A percentile compares a stretch with the other conserved stretches of the same genome.
Evolutionary conservation across 2,113 vertebrate genomes (phyloP).

Genomic region (Pelodiscus sinensis): DNA sequence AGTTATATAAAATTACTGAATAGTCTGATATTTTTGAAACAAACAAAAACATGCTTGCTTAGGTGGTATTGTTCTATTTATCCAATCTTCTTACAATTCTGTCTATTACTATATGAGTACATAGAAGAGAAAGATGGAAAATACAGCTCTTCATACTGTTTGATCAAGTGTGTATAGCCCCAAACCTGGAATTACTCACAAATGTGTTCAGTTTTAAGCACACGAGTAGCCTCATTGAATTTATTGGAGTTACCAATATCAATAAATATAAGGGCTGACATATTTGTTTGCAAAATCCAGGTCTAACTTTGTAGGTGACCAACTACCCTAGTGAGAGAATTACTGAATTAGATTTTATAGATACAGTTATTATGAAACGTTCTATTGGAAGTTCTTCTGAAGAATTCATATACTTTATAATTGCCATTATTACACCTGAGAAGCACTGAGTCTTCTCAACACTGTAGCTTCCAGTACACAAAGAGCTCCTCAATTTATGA

Average conservation of each 20-base stretch:
- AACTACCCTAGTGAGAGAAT: neutral
- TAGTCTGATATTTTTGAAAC: neutral
- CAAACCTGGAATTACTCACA: neutral
- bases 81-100: neutral
- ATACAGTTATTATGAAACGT: neutral
- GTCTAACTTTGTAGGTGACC: neutral
- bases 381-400: neutral
- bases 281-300: neutral
- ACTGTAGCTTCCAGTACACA: neutral
- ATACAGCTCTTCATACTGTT: neutral
- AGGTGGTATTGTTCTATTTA: neutral
- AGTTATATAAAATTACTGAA: neutral
- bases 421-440: neutral
- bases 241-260: neutral
- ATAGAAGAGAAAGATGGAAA: neutral
- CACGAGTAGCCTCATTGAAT: neutral
- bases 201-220: neutral
- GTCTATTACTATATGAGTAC: neutral
- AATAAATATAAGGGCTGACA: neutral
- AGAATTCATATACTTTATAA: neutral
- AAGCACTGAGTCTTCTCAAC: rapidly evolving
- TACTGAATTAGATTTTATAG: neutral
- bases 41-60: neutral
- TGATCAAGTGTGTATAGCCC: neutral
- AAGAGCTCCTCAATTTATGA: neutral